phyloP scores from a whole-genome alignment of 2,113 vertebrate genomes.

The Mellivora capensis region DNA sequence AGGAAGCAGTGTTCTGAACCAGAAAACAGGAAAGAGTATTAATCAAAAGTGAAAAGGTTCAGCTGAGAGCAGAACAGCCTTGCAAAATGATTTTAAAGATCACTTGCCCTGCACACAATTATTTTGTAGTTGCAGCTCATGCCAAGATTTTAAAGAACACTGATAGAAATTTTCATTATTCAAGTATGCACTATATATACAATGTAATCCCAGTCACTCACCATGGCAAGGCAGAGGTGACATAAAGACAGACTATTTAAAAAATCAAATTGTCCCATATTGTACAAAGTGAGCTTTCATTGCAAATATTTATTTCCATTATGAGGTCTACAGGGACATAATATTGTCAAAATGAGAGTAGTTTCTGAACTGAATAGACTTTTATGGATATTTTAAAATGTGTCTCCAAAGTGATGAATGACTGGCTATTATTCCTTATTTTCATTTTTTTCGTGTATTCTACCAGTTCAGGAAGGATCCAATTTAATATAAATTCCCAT shows the following conservation, averaged over 20 bases:
- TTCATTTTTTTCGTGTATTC: conserved; percentile 22
- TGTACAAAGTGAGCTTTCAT: neutral
- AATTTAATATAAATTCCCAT: conserved; percentile 39
- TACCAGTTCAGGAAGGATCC: conserved; percentile 26
- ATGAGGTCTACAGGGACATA: neutral
- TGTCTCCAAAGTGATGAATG: conserved; percentile 20
- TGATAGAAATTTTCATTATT: conserved; percentile 51
- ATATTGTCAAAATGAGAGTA: conserved; percentile 27
- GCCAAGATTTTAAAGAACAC: conserved; percentile 58
- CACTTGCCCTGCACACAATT: conserved; percentile 49
- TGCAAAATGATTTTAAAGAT: conserved; percentile 72
- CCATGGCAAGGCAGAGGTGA: neutral
- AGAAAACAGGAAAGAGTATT: conserved; percentile 69
- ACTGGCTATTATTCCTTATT: neutral
- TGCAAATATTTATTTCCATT: conserved; percentile 13
- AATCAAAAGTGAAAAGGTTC: conserved; percentile 75
- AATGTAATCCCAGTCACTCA: neutral
- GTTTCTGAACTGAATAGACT: neutral
- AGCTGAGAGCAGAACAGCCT: conserved; percentile 57
- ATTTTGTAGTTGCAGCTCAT: conserved; percentile 56
- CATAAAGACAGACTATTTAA: neutral
- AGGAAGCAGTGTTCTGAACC: conserved; percentile 58
- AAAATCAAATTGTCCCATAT: neutral
- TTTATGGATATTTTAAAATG: conserved; percentile 44
- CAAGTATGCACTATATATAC: neutral